Conservation (phyloP, 1,140 invertebrate genomes). For the Tetramorium simillimum region DNA sequence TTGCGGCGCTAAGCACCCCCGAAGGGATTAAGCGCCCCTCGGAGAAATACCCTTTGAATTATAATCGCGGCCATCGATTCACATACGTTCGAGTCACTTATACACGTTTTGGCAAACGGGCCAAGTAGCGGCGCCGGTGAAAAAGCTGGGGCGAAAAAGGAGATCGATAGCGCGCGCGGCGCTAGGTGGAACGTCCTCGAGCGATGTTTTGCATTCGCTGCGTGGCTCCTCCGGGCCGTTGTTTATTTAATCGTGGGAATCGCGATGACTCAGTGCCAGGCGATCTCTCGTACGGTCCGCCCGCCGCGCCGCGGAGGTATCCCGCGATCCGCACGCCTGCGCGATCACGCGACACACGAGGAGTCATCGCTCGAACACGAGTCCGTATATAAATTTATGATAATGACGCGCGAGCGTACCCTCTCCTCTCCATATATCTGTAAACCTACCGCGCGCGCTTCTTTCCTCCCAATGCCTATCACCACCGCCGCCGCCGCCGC, state of each 20-base stretch:
- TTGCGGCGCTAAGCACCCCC: constrained; percentile 24
- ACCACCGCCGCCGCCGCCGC: neutral
- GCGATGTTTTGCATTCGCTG: constrained; percentile 73
- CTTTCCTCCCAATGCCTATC: neutral
- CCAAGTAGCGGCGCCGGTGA: constrained; percentile 25
- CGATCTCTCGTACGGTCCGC: neutral
- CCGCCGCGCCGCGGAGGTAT: constrained; percentile 9
- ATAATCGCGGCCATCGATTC: constrained; percentile 52
- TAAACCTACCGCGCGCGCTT: constrained; percentile 31
- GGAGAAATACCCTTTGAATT: constrained; percentile 46
- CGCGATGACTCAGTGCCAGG: constrained; percentile 77
- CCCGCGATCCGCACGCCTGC: constrained; percentile 64
- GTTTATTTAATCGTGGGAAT: constrained; percentile 79
- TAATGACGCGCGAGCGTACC: constrained; percentile 21
- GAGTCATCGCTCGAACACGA: constrained; percentile 63
- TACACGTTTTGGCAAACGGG: constrained; percentile 44
- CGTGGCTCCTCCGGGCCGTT: constrained; percentile 70
- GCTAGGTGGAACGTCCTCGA: constrained; percentile 55
- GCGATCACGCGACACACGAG: constrained; percentile 66
- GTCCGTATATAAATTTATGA: constrained; percentile 64
- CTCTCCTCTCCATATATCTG: constrained; percentile 7
- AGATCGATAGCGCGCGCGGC: constrained; percentile 36
- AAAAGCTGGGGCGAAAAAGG: constrained; percentile 23
- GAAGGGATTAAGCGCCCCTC: constrained; percentile 20
- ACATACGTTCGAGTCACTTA: constrained; percentile 46